A percentile compares a stretch with the other conserved stretches of the same genome.
phyloP scores from a whole-genome alignment of 2,888 invertebrate genomes.

The Drosophila incognita region DNA sequence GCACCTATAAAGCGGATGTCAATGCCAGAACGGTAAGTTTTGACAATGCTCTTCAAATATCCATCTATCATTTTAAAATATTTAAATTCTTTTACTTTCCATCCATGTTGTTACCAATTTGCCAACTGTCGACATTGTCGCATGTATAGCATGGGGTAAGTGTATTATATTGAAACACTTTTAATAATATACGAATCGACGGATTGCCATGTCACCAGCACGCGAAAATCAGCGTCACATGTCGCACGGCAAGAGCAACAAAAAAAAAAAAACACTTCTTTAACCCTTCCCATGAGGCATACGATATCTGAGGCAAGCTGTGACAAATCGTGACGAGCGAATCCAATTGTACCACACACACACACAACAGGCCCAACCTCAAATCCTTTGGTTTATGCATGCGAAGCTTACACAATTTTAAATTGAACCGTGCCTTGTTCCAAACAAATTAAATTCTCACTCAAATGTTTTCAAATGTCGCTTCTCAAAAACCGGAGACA shows the following conservation, averaged over 20 bases:
- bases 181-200: constrained; percentile 68
- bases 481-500: constrained; percentile 60
- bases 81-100: constrained; percentile 20
- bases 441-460: constrained; percentile 74
- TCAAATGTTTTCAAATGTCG: constrained; percentile 71
- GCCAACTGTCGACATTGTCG: constrained; percentile 39
- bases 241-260: constrained; percentile 43
- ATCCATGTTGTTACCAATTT: constrained; percentile 30
- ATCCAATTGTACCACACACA: constrained; percentile 67
- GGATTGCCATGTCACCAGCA: constrained; percentile 74
- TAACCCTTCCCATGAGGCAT: constrained; percentile 70
- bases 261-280: constrained; percentile 14
- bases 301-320: constrained; percentile 56
- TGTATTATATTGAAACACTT: constrained; percentile 58
- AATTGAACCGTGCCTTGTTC: constrained; percentile 77
- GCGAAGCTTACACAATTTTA: constrained; percentile 74
- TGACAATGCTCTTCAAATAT: background rate
- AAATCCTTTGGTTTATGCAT: constrained; percentile 61
- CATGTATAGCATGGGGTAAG: constrained; percentile 83
- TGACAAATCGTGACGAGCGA: constrained; percentile 76
- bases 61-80: background rate
- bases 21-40: constrained; percentile 92
- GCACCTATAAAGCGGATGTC: constrained; percentile 92
- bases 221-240: constrained; percentile 75
- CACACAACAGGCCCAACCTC: constrained; percentile 46